phyloP scores from a whole-genome alignment of 2,888 invertebrate genomes.

The Coleophora deauratella region DNA sequence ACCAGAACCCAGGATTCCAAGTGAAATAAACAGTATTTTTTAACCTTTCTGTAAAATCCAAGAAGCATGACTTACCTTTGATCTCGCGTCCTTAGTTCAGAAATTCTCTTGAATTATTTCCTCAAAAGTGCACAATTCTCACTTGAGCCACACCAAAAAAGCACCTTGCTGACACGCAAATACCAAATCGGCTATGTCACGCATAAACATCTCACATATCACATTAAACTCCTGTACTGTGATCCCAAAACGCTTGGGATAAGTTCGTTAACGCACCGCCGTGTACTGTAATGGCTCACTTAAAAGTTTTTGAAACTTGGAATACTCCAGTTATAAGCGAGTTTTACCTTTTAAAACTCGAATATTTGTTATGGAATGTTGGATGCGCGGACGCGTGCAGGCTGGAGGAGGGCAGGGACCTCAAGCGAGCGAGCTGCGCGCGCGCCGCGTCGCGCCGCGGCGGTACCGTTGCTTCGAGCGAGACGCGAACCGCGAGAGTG shows the following conservation, averaged over 20 bases:
- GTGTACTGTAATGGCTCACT: constrained; percentile 30
- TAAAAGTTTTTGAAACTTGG: constrained; percentile 20
- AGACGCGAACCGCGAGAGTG: constrained; percentile 63
- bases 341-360: constrained; percentile 4
- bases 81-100: constrained; percentile 17
- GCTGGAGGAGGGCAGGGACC: constrained; percentile 60
- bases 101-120: constrained; percentile 7
- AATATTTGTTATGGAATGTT: constrained; percentile 14
- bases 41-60: too few species aligned
- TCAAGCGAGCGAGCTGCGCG: constrained; percentile 21
- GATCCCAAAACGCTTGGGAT: constrained; percentile 35
- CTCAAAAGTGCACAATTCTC: constrained; percentile 10
- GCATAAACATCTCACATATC: constrained; percentile 52
- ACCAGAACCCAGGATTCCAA: too few species aligned
- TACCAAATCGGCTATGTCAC: constrained; percentile 45
- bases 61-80: constrained; percentile 51
- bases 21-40: too few species aligned
- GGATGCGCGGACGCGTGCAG: constrained; percentile 30
- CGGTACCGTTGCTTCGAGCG: constrained; percentile 33
- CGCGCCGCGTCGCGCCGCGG: constrained; percentile 43
- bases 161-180: constrained; percentile 22
- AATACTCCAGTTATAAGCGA: neutral
- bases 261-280: constrained; percentile 31
- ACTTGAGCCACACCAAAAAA: constrained; percentile 18
- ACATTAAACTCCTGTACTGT: constrained; percentile 28